These are phyloP conservation scores for Petrocephalus schoutedeni DNA, from an alignment of 2,797 vertebrate species.

Conservation along the genomic window DNA sequence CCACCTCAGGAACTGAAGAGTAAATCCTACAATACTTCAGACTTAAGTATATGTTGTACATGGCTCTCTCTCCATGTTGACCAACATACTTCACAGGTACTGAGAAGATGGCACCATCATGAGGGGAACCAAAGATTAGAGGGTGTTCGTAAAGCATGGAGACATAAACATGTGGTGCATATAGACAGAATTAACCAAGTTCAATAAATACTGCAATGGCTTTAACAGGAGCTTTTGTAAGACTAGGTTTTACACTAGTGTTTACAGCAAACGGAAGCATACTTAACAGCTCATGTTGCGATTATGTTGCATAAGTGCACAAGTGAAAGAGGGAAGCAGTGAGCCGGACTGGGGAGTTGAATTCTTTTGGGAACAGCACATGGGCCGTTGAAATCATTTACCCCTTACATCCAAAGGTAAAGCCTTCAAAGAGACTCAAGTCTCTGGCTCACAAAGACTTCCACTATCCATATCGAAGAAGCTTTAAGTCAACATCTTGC, in stretches of 20 bases:
- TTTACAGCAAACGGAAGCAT: not conserved
- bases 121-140: not conserved
- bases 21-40: not conserved
- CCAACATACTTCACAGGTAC: not conserved
- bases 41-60: not conserved
- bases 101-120: not conserved
- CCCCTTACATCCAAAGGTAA: not conserved
- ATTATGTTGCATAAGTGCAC: conserved; percentile 26
- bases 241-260: conserved; percentile 20
- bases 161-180: not conserved
- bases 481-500: not conserved
- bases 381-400: not conserved
- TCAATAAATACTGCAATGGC: conserved; percentile 12
- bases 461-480: not conserved
- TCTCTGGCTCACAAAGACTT: not conserved
- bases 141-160: not conserved
- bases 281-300: not conserved
- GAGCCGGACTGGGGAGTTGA: not conserved
- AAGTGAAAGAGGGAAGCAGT: not conserved
- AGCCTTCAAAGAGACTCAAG: not conserved
- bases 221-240: not conserved
- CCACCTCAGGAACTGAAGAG: not conserved
- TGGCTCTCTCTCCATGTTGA: not conserved
- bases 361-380: not conserved
- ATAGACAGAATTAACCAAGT: not conserved